Conservation (phyloP, 2,113 vertebrate species). For the Perca fluviatilis region DNA sequence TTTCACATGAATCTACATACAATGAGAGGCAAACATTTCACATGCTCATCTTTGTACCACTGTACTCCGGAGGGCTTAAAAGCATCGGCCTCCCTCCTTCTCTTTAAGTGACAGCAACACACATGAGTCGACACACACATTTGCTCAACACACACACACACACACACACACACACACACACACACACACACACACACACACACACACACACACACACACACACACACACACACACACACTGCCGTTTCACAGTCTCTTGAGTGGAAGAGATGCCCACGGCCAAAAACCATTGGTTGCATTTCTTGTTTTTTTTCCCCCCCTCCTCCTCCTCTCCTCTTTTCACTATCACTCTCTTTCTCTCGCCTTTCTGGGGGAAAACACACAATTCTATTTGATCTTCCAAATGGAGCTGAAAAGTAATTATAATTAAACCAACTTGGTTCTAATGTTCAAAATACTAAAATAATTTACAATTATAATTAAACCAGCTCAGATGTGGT, state of each 20-base stretch:
- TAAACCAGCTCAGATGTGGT: constrained; percentile 72
- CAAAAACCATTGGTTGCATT: constrained; percentile 74
- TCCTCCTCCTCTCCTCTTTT: constrained; percentile 40
- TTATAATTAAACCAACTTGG: constrained; percentile 78
- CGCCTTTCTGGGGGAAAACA: constrained; percentile 61
- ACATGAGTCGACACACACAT: constrained; percentile 51
- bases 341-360: constrained; percentile 51
- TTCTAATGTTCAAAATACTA: constrained; percentile 73
- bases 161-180: constrained; percentile 35
- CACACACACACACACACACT: constrained; percentile 51
- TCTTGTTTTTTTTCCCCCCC: constrained; percentile 34
- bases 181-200: constrained; percentile 33
- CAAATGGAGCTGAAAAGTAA: constrained; percentile 74
- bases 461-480: constrained; percentile 80
- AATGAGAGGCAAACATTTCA: constrained; percentile 68
- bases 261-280: constrained; percentile 75
- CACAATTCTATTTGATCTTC: constrained; percentile 66
- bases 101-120: constrained; percentile 72
- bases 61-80: constrained; percentile 66
- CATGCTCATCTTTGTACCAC: constrained; percentile 64
- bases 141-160: constrained; percentile 10
- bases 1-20: constrained; percentile 43
- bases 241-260: constrained; percentile 77
- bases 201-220: constrained; percentile 23
- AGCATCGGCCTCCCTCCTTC: constrained; percentile 59